phyloP scores from a whole-genome alignment of 2,888 invertebrate species.

The Ariolimax columbianus region DNA sequence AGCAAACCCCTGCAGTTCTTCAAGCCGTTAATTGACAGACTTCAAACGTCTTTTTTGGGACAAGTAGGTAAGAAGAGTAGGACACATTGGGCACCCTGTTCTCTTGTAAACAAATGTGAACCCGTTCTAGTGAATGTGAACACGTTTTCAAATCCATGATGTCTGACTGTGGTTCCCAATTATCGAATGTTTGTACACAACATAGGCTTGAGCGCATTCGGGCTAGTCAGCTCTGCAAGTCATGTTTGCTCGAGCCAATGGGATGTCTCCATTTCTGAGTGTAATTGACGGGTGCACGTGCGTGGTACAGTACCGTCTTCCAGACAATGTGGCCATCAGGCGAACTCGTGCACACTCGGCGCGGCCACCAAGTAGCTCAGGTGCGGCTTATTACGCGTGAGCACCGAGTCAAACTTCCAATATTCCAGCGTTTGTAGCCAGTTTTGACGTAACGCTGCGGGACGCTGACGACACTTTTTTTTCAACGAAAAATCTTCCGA shows the following conservation, averaged over 20 bases:
- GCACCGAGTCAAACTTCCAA: not conserved
- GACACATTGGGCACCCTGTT: not conserved
- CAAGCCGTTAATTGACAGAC: not conserved
- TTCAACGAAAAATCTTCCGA: not conserved
- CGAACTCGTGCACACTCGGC: not conserved
- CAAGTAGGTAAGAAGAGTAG: not conserved
- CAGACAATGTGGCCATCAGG: not conserved
- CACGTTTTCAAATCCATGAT: not conserved
- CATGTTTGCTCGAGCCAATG: not conserved
- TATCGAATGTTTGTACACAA: slow-evolving; percentile 23
- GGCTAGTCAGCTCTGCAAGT: not conserved
- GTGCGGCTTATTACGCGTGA: slow-evolving; percentile 34
- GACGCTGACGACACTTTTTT: not conserved
- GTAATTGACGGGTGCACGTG: slow-evolving; percentile 27
- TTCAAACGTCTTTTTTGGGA: not conserved
- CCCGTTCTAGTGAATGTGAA: not conserved
- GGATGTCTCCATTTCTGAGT: slow-evolving; percentile 9
- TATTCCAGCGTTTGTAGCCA: not conserved
- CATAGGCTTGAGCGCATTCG: too few relatives aligned
- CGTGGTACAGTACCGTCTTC: not conserved
- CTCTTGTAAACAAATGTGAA: not conserved
- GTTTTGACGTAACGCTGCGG: not conserved
- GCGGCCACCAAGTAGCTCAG: slow-evolving; percentile 13
- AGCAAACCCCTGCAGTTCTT: not conserved
- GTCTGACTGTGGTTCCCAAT: not conserved